Conservation (phyloP, 2,888 invertebrate genomes). For the Fissipunctia ypsillon region DNA sequence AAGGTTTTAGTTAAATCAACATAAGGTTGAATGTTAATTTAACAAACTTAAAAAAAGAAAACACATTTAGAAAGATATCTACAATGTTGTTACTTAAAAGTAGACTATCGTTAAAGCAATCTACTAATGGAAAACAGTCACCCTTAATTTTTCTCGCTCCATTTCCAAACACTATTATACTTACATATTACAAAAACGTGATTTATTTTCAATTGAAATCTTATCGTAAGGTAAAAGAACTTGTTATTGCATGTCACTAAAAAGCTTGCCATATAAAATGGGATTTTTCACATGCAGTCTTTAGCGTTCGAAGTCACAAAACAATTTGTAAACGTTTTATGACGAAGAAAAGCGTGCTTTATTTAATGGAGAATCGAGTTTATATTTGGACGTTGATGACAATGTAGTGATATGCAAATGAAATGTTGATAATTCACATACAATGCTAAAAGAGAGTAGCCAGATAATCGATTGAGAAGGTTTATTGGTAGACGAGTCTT, state of each 20-base stretch:
- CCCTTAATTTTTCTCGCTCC: conserved; percentile 56
- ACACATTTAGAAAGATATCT: conserved; percentile 40
- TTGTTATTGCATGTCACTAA: conserved; percentile 36
- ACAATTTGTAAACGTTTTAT: conserved; percentile 35
- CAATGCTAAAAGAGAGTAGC: background rate
- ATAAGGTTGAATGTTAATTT: conserved; percentile 22
- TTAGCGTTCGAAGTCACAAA: conserved; percentile 39
- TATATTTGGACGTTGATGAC: conserved; percentile 16
- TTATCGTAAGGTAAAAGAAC: conserved; percentile 48
- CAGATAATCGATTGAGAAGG: background rate
- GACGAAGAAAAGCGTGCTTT: conserved; percentile 37
- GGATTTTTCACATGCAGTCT: conserved; percentile 47
- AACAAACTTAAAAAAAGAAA: conserved; percentile 26
- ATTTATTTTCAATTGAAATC: conserved; percentile 48
- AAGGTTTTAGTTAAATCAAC: conserved; percentile 23
- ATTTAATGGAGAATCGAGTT: conserved; percentile 26
- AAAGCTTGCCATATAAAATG: conserved; percentile 30
- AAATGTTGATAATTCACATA: conserved; percentile 17
- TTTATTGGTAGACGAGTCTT: background rate
- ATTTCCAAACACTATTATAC: conserved; percentile 55
- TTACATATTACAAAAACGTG: conserved; percentile 30
- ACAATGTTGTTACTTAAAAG: conserved; percentile 52
- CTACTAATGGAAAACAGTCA: conserved; percentile 63
- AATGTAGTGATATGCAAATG: conserved; percentile 16
- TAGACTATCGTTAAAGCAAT: conserved; percentile 62